Evolutionary conservation across 2,888 invertebrate species (phyloP).

Genomic region (Lepidochrysops patricia): DNA sequence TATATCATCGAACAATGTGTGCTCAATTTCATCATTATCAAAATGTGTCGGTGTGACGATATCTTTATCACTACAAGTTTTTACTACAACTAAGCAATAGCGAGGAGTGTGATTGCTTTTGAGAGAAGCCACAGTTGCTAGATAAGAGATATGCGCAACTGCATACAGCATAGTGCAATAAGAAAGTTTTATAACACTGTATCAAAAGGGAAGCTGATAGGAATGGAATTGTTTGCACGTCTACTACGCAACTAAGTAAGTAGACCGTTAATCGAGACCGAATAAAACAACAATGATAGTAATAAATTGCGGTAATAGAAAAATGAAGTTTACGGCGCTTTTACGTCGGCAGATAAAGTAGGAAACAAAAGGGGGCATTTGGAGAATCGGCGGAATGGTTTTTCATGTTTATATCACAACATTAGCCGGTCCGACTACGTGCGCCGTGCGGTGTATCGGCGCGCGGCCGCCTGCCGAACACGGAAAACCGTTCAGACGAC

Average conservation of each 20-base stretch:
- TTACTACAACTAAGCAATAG: too few relatives aligned
- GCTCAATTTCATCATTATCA: too few relatives aligned
- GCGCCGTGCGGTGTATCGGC: slow-evolving; percentile 66
- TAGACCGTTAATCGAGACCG: neutral
- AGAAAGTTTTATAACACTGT: too few relatives aligned
- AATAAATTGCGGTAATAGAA: slow-evolving; percentile 4
- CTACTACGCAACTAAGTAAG: neutral
- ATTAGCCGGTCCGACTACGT: slow-evolving; percentile 58
- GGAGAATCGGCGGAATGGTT: slow-evolving; percentile 67
- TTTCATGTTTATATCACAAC: slow-evolving; percentile 70
- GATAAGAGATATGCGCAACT: too few relatives aligned
- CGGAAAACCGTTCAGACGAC: slow-evolving; percentile 72
- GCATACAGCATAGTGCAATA: too few relatives aligned
- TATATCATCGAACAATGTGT: too few relatives aligned
- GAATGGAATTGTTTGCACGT: neutral
- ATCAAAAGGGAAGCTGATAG: too few relatives aligned
- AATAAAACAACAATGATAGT: neutral
- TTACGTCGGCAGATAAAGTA: slow-evolving; percentile 12
- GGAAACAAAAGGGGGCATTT: slow-evolving; percentile 41
- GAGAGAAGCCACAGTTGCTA: too few relatives aligned
- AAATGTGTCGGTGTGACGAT: too few relatives aligned
- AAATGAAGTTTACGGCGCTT: slow-evolving; percentile 12
- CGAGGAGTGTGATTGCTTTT: too few relatives aligned
- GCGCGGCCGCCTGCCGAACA: slow-evolving; percentile 66
- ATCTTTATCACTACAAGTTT: too few relatives aligned